phyloP scores from a whole-genome alignment of 2,888 invertebrate species.

The Agrotis clavis region DNA sequence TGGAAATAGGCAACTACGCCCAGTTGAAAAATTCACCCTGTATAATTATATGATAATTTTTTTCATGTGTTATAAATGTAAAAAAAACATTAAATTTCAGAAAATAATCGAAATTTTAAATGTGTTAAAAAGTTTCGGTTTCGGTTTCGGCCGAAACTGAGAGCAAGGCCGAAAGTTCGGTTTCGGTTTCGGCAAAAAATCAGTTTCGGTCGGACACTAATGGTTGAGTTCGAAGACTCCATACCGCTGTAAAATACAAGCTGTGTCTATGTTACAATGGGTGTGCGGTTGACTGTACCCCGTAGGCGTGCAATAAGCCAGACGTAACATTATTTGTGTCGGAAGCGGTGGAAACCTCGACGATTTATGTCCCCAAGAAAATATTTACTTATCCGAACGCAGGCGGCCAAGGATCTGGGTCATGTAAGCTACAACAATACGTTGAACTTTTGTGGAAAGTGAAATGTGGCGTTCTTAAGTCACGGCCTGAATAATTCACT shows the following conservation, averaged over 20 bases:
- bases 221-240: neutral
- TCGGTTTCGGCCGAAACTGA: too few species aligned
- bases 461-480: slow-evolving; percentile 62
- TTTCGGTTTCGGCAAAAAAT: too few species aligned
- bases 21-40: too few species aligned
- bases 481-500: slow-evolving; percentile 67
- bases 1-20: too few species aligned
- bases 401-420: slow-evolving; percentile 59
- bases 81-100: too few species aligned
- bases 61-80: too few species aligned
- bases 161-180: too few species aligned
- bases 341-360: slow-evolving; percentile 47
- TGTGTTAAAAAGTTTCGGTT: too few species aligned
- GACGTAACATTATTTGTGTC: slow-evolving; percentile 52
- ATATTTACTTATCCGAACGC: slow-evolving; percentile 50
- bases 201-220: too few species aligned
- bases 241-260: neutral
- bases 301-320: slow-evolving; percentile 34
- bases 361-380: slow-evolving; percentile 51
- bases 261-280: neutral
- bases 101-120: too few species aligned
- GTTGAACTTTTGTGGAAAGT: slow-evolving; percentile 64
- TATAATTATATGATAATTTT: too few species aligned
- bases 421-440: slow-evolving; percentile 57
- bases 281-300: slow-evolving; percentile 10